A percentile compares a stretch with the other conserved stretches of the same genome.
Conservation (phyloP, 1,140 invertebrate species). For the Pectinophora gossypiella region DNA sequence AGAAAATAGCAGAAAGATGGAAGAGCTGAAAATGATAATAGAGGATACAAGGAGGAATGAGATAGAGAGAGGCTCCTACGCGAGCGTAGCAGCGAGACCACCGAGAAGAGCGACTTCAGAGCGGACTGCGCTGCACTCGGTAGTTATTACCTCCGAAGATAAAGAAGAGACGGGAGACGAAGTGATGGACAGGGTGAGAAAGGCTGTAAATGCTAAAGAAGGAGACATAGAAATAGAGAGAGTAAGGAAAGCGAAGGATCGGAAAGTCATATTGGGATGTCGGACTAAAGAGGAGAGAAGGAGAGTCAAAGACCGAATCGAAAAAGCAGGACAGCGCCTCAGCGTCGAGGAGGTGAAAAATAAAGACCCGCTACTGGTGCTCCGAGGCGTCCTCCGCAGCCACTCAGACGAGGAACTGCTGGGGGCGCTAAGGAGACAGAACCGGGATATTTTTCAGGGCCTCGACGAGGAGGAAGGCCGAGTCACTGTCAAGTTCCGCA, state of each 20-base stretch:
- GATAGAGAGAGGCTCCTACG: not conserved
- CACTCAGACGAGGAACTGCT: slow-evolving; percentile 20
- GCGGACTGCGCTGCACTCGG: not conserved
- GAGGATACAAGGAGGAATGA: not conserved
- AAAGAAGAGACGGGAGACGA: slow-evolving; percentile 14
- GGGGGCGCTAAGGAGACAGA: slow-evolving; percentile 14
- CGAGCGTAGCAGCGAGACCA: not conserved
- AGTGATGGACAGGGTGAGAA: slow-evolving; percentile 1
- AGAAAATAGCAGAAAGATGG: not conserved
- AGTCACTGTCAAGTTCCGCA: slow-evolving; percentile 4
- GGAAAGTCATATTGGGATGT: slow-evolving; percentile 10
- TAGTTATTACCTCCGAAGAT: not conserved
- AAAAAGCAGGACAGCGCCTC: slow-evolving; percentile 1
- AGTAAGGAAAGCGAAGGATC: slow-evolving; percentile 11
- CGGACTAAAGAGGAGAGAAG: slow-evolving; percentile 6
- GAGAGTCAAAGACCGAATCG: slow-evolving; percentile 6
- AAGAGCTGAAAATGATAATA: not conserved
- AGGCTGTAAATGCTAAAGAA: not conserved
- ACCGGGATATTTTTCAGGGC: slow-evolving; percentile 6
- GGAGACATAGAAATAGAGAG: slow-evolving; percentile 7
- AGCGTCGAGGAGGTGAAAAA: slow-evolving; percentile 14
- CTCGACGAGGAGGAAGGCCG: slow-evolving; percentile 3
- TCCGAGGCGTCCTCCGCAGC: slow-evolving; percentile 5
- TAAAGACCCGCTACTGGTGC: slow-evolving; percentile 12
- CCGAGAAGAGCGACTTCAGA: not conserved